A percentile compares a stretch with the other conserved stretches of the same genome.
Evolutionary conservation across 1,140 invertebrate species (phyloP).

Genomic region (Listronotus bonariensis): DNA sequence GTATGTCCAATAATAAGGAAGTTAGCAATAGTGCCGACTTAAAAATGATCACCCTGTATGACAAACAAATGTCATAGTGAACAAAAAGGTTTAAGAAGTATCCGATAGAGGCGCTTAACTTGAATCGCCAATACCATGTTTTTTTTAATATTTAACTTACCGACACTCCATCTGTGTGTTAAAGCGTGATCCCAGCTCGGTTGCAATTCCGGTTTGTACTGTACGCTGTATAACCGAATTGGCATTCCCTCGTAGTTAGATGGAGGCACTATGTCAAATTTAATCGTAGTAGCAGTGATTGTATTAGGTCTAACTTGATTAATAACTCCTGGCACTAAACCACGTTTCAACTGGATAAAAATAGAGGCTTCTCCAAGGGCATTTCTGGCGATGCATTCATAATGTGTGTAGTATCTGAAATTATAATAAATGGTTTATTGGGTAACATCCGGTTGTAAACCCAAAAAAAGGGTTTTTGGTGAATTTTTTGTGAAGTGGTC

Average conservation of each 20-base stretch:
- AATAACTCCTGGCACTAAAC: slow-evolving; percentile 62
- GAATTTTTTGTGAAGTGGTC: too few species aligned
- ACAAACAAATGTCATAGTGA: too few species aligned
- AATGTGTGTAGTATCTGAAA: slow-evolving; percentile 66
- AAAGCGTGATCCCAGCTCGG: slow-evolving; percentile 68
- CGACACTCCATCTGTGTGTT: slow-evolving; percentile 76
- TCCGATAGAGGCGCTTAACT: too few species aligned
- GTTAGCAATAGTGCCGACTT: too few species aligned
- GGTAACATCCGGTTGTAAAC: too few species aligned
- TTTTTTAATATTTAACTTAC: slow-evolving; percentile 58
- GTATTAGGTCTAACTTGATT: slow-evolving; percentile 65
- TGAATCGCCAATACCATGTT: too few species aligned
- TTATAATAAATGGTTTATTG: too few species aligned
- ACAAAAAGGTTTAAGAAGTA: too few species aligned
- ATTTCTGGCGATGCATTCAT: slow-evolving; percentile 84
- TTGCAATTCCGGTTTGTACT: slow-evolving; percentile 74
- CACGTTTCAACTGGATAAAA: slow-evolving; percentile 74
- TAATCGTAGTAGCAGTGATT: slow-evolving; percentile 82
- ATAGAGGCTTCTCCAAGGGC: slow-evolving; percentile 70
- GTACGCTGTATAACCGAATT: slow-evolving; percentile 70
- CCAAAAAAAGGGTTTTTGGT: too few species aligned
- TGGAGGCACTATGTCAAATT: slow-evolving; percentile 76
- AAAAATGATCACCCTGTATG: too few species aligned
- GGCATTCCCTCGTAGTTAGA: slow-evolving; percentile 74
- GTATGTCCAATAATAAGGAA: too few species aligned